Evolutionary conservation across 2,888 invertebrate species (phyloP).

Genomic region (Diarsia dahlii): DNA sequence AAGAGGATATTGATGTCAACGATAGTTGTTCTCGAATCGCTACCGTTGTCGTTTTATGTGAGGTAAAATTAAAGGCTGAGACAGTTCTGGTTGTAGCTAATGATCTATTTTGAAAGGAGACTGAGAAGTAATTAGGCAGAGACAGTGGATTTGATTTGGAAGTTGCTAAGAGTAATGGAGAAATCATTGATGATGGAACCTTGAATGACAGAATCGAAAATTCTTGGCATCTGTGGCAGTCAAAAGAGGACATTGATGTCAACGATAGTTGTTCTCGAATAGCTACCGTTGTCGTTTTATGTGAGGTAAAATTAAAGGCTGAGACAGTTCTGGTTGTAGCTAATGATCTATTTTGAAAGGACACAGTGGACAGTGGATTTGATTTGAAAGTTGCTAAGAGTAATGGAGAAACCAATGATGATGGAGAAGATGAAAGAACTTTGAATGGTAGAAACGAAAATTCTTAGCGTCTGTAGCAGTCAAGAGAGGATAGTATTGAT

Average conservation of each 20-base stretch:
- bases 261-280: neutral
- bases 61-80: too few species aligned
- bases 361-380: constrained; percentile 50
- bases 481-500: neutral
- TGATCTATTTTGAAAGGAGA: constrained; percentile 82
- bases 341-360: constrained; percentile 69
- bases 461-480: too few species aligned
- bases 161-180: neutral
- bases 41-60: too few species aligned
- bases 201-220: too few species aligned
- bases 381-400: neutral
- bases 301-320: too few species aligned
- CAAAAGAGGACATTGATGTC: neutral
- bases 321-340: too few species aligned
- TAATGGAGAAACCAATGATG: neutral
- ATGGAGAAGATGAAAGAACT: neutral
- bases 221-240: too few species aligned
- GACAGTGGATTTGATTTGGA: constrained; percentile 28
- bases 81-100: constrained; percentile 68
- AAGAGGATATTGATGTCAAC: neutral
- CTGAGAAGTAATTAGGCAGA: constrained; percentile 55
- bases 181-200: neutral
- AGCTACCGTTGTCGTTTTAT: too few species aligned
- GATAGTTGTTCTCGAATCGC: neutral
- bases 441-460: too few species aligned